These are phyloP conservation scores for Sapajus apella DNA, from an alignment of 2,113 vertebrate species.

Conservation along the genomic window DNA sequence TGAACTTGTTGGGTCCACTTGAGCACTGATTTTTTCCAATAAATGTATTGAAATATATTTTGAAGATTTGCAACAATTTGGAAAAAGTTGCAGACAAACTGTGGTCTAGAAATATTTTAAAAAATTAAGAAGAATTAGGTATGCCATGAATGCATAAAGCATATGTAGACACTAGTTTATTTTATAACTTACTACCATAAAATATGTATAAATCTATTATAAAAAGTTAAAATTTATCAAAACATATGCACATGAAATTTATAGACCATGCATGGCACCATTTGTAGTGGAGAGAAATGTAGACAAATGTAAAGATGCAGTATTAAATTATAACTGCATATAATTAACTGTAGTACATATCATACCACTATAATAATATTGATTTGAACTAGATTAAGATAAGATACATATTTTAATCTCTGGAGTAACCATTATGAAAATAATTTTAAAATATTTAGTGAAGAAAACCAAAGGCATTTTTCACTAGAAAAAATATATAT, in stretches of 20 bases:
- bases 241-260: background rate
- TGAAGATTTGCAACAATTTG: background rate
- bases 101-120: background rate
- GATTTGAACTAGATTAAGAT: background rate
- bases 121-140: background rate
- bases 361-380: background rate
- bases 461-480: background rate
- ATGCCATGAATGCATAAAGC: background rate
- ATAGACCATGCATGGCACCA: background rate
- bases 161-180: background rate
- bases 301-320: background rate
- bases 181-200: background rate
- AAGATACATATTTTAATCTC: background rate
- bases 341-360: background rate
- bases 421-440: background rate
- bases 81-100: background rate
- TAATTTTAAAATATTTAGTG: background rate
- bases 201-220: background rate
- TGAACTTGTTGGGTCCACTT: background rate
- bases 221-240: background rate
- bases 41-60: background rate
- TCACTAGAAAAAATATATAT: background rate
- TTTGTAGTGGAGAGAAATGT: background rate
- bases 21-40: background rate
- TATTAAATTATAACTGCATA: background rate